Conservation (phyloP, 2,113 vertebrate species). For the Sterrhoptilus dennistouni region DNA sequence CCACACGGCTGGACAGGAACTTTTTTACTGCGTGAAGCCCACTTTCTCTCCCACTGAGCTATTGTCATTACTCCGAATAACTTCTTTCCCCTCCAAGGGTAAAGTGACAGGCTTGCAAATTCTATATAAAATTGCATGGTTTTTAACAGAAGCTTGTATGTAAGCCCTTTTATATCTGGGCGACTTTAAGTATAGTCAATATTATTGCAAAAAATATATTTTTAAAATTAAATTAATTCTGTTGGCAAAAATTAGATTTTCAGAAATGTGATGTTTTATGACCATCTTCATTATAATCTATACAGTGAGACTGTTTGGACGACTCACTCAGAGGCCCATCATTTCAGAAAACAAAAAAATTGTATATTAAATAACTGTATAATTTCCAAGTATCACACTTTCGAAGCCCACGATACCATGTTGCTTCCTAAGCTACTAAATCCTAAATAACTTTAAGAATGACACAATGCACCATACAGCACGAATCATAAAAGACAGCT, state of each 20-base stretch:
- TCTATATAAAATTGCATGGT: background rate
- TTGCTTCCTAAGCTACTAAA: background rate
- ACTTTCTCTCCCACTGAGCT: conserved; percentile 26
- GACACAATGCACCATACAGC: background rate
- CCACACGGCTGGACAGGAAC: conserved; percentile 4
- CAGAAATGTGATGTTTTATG: background rate
- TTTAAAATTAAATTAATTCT: background rate
- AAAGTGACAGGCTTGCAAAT: conserved; percentile 11
- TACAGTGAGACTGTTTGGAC: background rate
- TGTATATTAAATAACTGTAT: background rate
- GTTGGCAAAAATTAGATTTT: background rate
- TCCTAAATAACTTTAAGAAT: background rate
- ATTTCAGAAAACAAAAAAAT: background rate
- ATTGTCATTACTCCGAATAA: conserved; percentile 31
- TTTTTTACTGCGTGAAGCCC: background rate
- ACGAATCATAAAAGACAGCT: background rate
- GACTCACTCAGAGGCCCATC: background rate
- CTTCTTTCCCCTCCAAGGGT: background rate
- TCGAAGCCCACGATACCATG: background rate
- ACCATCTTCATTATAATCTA: background rate
- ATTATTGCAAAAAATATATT: background rate
- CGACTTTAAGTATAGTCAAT: background rate
- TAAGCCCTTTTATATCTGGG: background rate
- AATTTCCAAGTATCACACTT: background rate
- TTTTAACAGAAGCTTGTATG: background rate